Evolutionary conservation across 2,888 invertebrate genomes (phyloP).

Genomic region (Trissolcus brochymenae): DNA sequence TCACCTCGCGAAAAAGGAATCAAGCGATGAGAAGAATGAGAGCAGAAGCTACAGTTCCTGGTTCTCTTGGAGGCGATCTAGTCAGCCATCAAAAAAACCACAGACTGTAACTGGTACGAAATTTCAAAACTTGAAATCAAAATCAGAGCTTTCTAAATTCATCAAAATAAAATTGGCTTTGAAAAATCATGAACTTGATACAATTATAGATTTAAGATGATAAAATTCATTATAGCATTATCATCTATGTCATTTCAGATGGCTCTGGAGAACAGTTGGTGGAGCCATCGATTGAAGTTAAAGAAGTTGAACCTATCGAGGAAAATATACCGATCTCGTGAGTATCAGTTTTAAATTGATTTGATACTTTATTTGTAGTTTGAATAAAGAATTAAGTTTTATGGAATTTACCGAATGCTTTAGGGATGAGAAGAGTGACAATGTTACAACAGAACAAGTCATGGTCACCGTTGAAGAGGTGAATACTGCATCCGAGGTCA

Average conservation of each 20-base stretch:
- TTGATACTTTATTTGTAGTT: slow-evolving; percentile 2
- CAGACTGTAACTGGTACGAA: slow-evolving; percentile 48
- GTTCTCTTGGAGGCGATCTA: slow-evolving; percentile 78
- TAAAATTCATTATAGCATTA: background rate
- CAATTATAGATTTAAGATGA: too few species aligned
- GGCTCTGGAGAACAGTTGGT: slow-evolving; percentile 41
- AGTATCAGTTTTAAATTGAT: slow-evolving; percentile 5
- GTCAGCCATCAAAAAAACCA: slow-evolving; percentile 69
- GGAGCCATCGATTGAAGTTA: slow-evolving; percentile 60
- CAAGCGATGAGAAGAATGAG: slow-evolving; percentile 61
- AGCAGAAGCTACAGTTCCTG: slow-evolving; percentile 77
- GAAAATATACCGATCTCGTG: slow-evolving; percentile 30
- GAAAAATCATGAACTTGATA: too few species aligned
- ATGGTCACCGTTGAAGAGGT: slow-evolving; percentile 48
- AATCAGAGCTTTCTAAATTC: background rate
- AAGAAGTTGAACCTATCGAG: slow-evolving; percentile 59
- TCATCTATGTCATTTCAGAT: slow-evolving; percentile 6
- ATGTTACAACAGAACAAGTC: slow-evolving; percentile 37
- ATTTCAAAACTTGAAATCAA: background rate
- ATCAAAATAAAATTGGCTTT: too few species aligned
- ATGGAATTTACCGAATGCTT: background rate
- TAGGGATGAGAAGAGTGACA: slow-evolving; percentile 48
- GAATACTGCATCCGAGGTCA: slow-evolving; percentile 42
- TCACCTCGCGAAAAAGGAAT: slow-evolving; percentile 68
- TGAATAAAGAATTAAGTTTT: background rate